Evolutionary conservation across 2,113 vertebrate genomes (phyloP), one percentile per base, ranked within the genome.

Genomic region (Tyrannus savana): DNA sequence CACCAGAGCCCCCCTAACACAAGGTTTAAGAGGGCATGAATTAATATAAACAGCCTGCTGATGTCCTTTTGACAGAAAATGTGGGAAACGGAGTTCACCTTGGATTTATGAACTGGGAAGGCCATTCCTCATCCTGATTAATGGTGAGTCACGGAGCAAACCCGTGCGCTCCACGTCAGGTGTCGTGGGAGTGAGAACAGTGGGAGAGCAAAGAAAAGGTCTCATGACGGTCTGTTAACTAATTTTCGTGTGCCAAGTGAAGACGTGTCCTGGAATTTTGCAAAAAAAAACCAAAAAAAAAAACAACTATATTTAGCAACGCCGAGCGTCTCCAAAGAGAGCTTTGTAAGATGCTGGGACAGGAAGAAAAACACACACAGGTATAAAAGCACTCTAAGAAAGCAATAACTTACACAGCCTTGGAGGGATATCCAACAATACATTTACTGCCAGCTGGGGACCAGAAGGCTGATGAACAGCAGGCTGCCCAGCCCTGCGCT

Each of bases 101-200:
- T 80, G 97, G 96, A 98, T 98, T 98, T 98, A 98, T 96, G 97
- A 97, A 80, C 97, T 98, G 98, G 95, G 97, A 97, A 97, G 96
- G 97, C 90, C 76, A 58, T 97, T 98, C 85, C 96, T 98, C 95
- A 93, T 52, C 90, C 96, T 98, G 98, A 98, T 98, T 97, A 97
- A 98, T 37, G 94, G 96, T 84, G 97, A 98, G 98, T 73, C 97
- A 76, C 1, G 28, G 96, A 96, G 97, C 95, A 96, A 96, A 95
- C 97, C 94, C 86, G 9, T 46, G 97, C 4, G 72, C 94, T 94
- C 76, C 62, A 47, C 23, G 42, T 87, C 96, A 96, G 98, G 98
- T 98, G 98, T 98, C 90, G 82, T 74, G 94, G 96, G 97, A 98
- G 98, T 98, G 98, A 97, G 93, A 97, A 98, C 98, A 98, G 97